Conservation (phyloP, 2,797 vertebrate genomes). For the Hyperoplus lanceolatus region DNA sequence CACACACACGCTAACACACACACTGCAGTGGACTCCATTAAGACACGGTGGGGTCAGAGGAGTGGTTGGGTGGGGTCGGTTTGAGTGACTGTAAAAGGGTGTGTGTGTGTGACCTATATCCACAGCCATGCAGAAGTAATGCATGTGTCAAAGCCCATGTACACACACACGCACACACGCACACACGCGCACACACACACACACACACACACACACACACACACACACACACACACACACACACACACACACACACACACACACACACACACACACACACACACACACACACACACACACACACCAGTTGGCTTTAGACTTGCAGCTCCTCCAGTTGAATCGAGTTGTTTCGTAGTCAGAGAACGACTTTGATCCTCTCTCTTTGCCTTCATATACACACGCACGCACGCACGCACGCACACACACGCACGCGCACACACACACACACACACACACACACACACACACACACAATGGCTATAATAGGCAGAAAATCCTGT, state of each 20-base stretch:
- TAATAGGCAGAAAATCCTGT: slow-evolving; percentile 63
- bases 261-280: neutral
- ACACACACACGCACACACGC: slow-evolving; percentile 17
- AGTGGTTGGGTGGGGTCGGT: neutral
- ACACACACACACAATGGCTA: slow-evolving; percentile 39
- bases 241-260: slow-evolving; percentile 3
- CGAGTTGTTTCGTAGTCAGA: slow-evolving; percentile 20
- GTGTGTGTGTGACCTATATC: slow-evolving; percentile 74
- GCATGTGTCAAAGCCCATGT: slow-evolving; percentile 31
- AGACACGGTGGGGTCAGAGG: slow-evolving; percentile 12
- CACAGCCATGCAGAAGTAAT: slow-evolving; percentile 78
- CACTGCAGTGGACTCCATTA: slow-evolving; percentile 12
- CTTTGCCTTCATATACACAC: slow-evolving; percentile 19
- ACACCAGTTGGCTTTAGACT: slow-evolving; percentile 1
- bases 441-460: neutral
- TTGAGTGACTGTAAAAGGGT: slow-evolving; percentile 3
- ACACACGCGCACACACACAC: neutral
- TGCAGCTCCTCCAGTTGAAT: slow-evolving; percentile 35
- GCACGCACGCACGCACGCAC: neutral
- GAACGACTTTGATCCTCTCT: slow-evolving; percentile 43
- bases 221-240: neutral
- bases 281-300: slow-evolving; percentile 8
- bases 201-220: slow-evolving; percentile 2
- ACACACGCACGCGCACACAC: neutral
- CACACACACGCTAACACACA: neutral